Evolutionary conservation across 2,797 vertebrate species (phyloP).

Genomic region (Malacoctenus gilli): DNA sequence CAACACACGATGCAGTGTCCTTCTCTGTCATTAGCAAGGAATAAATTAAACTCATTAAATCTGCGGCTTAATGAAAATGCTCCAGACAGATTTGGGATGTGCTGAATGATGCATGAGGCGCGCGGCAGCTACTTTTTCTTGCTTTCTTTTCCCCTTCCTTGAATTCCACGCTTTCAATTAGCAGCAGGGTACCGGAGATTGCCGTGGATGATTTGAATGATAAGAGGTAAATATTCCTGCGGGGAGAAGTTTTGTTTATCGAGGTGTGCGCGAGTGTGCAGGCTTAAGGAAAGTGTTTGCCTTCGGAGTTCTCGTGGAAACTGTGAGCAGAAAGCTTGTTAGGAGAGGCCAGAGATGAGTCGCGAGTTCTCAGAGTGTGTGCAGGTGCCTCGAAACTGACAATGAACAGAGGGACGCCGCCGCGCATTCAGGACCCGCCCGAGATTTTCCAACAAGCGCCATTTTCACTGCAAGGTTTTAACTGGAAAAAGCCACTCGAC

Average conservation of each 20-base stretch:
- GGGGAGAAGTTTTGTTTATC: conserved; percentile 25
- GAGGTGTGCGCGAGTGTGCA: not conserved
- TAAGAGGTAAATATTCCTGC: conserved; percentile 33
- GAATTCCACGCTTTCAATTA: conserved; percentile 54
- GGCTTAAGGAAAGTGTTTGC: conserved; percentile 25
- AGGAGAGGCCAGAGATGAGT: conserved; percentile 7
- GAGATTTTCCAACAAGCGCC: not conserved
- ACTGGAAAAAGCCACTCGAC: too few relatives aligned
- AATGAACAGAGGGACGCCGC: conserved; percentile 2
- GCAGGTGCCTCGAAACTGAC: conserved; percentile 4
- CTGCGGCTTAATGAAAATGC: conserved; percentile 47
- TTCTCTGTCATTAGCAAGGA: conserved; percentile 59
- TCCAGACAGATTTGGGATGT: conserved; percentile 38
- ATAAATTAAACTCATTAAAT: conserved; percentile 52
- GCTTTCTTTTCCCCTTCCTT: conserved; percentile 10
- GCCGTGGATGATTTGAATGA: conserved; percentile 41
- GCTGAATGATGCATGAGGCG: conserved; percentile 49
- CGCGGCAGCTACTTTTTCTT: not conserved
- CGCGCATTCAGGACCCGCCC: conserved; percentile 5
- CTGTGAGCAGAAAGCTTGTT: conserved; percentile 26
- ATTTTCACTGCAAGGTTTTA: too few relatives aligned
- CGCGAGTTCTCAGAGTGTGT: not conserved
- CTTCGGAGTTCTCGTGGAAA: conserved; percentile 17
- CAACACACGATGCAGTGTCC: conserved; percentile 51
- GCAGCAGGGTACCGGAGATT: conserved; percentile 12